Percentiles rank a stretch among this genome's conserved stretches.
Evolutionary conservation across 2,113 vertebrate species (phyloP).

Genomic region (Addax nasomaculatus): DNA sequence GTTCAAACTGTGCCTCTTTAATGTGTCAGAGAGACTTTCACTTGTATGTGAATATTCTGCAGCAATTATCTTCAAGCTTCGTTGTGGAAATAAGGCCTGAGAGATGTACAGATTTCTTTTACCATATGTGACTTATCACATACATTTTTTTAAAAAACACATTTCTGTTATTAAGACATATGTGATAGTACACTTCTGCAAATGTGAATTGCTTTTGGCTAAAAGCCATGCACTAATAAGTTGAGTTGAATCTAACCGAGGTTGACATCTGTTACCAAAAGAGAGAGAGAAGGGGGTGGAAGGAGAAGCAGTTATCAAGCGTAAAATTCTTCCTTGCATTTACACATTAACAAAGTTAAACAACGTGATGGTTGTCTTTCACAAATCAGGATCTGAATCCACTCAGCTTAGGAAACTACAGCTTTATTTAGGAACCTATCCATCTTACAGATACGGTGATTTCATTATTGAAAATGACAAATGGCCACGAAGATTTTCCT

Average conservation of each 20-base stretch:
- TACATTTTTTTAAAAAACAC: slow-evolving; percentile 76
- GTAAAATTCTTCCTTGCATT: slow-evolving; percentile 64
- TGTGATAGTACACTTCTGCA: slow-evolving; percentile 80
- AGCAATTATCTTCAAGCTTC: slow-evolving; percentile 66
- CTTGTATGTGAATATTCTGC: slow-evolving; percentile 74
- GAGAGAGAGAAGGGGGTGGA: neutral
- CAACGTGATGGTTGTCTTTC: slow-evolving; percentile 51
- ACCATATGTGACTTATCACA: slow-evolving; percentile 83
- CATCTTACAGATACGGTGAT: neutral
- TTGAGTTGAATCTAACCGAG: slow-evolving; percentile 78
- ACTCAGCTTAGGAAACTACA: slow-evolving; percentile 22
- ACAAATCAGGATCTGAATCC: slow-evolving; percentile 55
- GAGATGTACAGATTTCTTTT: slow-evolving; percentile 78
- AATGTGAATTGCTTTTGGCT: slow-evolving; percentile 84
- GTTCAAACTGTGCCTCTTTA: slow-evolving; percentile 58
- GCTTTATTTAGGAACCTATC: slow-evolving; percentile 33
- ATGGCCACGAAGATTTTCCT: slow-evolving; percentile 24
- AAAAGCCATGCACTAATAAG: slow-evolving; percentile 83
- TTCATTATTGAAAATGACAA: slow-evolving; percentile 49
- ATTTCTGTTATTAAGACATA: slow-evolving; percentile 84
- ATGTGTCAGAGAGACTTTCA: slow-evolving; percentile 72
- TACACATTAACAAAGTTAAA: slow-evolving; percentile 46
- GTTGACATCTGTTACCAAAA: slow-evolving; percentile 79
- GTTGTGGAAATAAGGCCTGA: slow-evolving; percentile 76
- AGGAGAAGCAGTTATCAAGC: slow-evolving; percentile 52